Evolutionary conservation across 2,113 vertebrate genomes (phyloP), one percentile per base, ranked within the genome.

Genomic region (Australoheros scitulus): DNA sequence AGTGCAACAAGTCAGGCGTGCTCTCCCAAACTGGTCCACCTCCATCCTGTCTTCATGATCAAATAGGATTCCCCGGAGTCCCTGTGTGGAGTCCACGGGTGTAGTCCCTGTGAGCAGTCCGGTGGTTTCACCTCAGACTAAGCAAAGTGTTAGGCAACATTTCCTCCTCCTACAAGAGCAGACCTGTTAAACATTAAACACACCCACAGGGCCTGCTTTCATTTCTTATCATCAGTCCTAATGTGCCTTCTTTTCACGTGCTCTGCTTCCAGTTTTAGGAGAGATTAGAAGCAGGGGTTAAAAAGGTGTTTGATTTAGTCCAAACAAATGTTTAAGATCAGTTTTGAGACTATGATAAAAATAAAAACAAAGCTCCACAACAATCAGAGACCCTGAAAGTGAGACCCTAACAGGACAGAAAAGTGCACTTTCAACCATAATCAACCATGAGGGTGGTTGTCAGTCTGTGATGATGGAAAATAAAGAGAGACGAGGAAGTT

Each of bases 161-260:
- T 80, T 83, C 83, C 91, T 91, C 89, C 92, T 91, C 89, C 82
- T 36, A 76, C 2, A 36, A 85, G 86, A 88, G 89, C 83, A 85
- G 88, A 87, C 68, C 76, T 17, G 95, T 95, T 95, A 94, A 94
- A 94, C 89, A 94, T 95, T 95, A 95, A 94, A 85, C 94, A 65
- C 3, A 0, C 36, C 34, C 38, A 52, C 22, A 43, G 64, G 61
- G 86, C n/a, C 38, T 52, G 61, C 36, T 85, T 77, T 81, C 74
- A 32, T 52, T 61, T 80, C 82, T 91, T 92, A 92, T 94, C 80
- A 86, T 61, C 7, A 11, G 47, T n/a, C 47, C 50, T 77, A 68
- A 85, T 80, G 82, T 11, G 17, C 56, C 78, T 58, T 24, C 34
- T 68, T 61, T 74, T 77, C 20, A 85, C 43, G 65, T 22, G 24